Percentiles rank a stretch among this genome's conserved stretches.
These are phyloP conservation scores for Sebastes vulpes DNA, from an alignment of 2,797 vertebrate genomes.

Conservation along the genomic window DNA sequence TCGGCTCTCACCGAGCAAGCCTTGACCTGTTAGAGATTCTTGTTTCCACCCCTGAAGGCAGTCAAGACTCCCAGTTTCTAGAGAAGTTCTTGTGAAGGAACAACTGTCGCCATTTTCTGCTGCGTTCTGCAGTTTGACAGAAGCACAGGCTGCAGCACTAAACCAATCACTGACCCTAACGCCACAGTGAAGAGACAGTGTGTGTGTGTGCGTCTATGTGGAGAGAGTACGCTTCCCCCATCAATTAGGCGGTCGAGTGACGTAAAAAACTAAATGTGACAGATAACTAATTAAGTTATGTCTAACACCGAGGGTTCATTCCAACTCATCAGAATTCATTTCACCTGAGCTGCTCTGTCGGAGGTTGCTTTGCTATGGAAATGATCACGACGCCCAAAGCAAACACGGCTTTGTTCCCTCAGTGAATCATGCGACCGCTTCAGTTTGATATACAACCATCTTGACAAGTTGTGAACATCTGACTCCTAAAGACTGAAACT, in stretches of 20 bases:
- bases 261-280: conserved; percentile 30
- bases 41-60: background rate
- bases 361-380: conserved; percentile 19
- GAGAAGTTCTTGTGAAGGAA: conserved; percentile 4
- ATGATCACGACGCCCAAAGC: conserved; percentile 8
- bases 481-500: background rate
- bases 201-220: background rate
- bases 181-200: background rate
- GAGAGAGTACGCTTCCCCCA: background rate
- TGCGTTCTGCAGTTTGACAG: conserved; percentile 24
- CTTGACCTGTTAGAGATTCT: conserved; percentile 42
- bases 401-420: background rate
- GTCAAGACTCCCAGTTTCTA: conserved; percentile 10
- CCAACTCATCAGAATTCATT: conserved; percentile 36
- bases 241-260: background rate
- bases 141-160: background rate
- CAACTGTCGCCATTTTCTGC: conserved; percentile 35
- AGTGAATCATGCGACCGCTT: background rate
- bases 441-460: background rate
- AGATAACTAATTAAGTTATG: conserved; percentile 32
- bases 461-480: background rate
- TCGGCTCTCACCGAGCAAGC: conserved; percentile 52
- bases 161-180: conserved; percentile 20
- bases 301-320: conserved; percentile 23
- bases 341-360: conserved; percentile 20